Base-by-base conservation (phyloP, 1,140 invertebrate species). In the Drosophila funebris region DNA sequence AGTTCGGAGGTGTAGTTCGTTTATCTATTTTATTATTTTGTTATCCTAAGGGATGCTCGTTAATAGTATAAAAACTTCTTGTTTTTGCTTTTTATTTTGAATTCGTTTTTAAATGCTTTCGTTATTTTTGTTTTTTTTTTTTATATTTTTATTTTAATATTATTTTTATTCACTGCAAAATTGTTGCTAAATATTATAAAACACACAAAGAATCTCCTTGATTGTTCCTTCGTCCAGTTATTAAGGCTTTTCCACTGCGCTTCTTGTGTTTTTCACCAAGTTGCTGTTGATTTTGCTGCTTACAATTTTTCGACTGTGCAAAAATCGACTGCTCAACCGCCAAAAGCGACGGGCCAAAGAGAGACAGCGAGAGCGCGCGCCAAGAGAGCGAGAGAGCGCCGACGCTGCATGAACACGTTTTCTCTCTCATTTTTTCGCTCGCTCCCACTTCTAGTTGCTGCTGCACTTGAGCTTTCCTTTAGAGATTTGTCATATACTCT, bases 281-380 rank as follows among this genome's bases (percentile, higher is more conserved):
- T 50, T 76, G 72, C 73, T 77, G 72, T 80, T 85, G 80, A 73
- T 72, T n/a, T n/a, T 85, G 80, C 66, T 82, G 81, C 79, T 70
- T 73, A 75, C 58, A 82, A 67, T 44, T 76, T 87, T 87, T 88
- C 70, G 75, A 87, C 83, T 88, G 78, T 87, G 82, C 83, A 62
- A 85, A 85, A 85, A 82, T 88, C 82, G 71, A 87, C 73, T 73
- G 73, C 68, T 76, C 76, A 66, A 84, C 72, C 50, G 70, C 74
- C 81, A 56, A 56, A 56, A 66, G 70, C 73, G 77, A 69, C 64
- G 44, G 44, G 22, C 54, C 72, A 44, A 5, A 39, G 36, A 54
- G 43, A 41, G 50, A 53, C 43, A 48, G 53, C 52, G 46, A 68
- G 52, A 72, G 52, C 31, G 39, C 5, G 29, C 8, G 43, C 9